Base-by-base conservation (phyloP, 2,113 vertebrate species). In the Ceyx melanurus region DNA sequence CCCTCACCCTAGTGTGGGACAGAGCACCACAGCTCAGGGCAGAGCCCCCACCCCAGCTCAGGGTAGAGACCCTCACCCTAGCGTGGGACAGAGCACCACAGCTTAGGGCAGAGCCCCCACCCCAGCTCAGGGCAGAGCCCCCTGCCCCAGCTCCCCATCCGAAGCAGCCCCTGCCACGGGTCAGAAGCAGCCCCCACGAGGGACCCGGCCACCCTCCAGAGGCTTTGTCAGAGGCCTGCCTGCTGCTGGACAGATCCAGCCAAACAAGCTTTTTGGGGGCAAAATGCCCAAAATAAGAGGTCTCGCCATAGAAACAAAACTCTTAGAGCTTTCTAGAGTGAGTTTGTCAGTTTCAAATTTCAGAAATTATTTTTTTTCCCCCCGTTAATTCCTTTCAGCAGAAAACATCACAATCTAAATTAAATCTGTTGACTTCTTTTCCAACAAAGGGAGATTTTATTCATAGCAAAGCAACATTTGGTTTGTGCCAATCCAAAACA, bases 151-250 rank as follows among this genome's bases (percentile, higher is more conserved):
- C 13, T 48, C 48, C 48, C 48, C 22, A 1, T 8, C 29, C 11
- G 37, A 8, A 19, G 60, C 3, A 54, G 16, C 28, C 5, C 0
- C 26, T 20, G 28, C 3, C 35, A 13, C 6, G 6, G 17, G 4
- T 3, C 37, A 2, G 4, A 37, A 37, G 37, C 37, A 37, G 37
- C 37, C 21, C 2, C 4, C n/a, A 2, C 0, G 2, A 31, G 0
- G 26, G 45, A 4, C 20, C 3, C 1, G 7, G 28, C 19, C 3
- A 26, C 2, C 26, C 31, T 4, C 19, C 11, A n/a, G 21, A 57
- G 37, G 37, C 37, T 37, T 37, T 37, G 37, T 10, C 37, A 37
- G 37, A 37, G 37, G 37, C 37, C 37, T 37, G 37, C 66, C 66
- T 31, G 23, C 40, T 8, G 16, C 20, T 9, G 18, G 25, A 58